Base-by-base conservation (phyloP, 2,113 vertebrate genomes). In the Hemibagrus wyckioides region DNA sequence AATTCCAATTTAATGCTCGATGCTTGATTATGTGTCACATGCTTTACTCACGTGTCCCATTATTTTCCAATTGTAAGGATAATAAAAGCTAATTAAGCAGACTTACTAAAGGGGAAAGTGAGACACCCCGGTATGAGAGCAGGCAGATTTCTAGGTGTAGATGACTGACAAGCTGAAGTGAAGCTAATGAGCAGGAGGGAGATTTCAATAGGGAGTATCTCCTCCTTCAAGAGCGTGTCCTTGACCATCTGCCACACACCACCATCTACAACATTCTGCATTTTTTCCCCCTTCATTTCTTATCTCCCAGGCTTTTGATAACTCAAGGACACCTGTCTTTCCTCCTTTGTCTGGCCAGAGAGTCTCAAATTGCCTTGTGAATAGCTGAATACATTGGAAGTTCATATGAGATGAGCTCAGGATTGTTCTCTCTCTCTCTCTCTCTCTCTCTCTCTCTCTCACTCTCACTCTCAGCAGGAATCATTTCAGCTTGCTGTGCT, bases 381-480 rank as follows among this genome's bases (percentile, higher is more conserved):
- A 59, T 44, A n/a, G 4, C 17, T 75, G 21, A 76, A 76, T 6
- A 36, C 69, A 44, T 59, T 83, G 61, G 61, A 67, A 28, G 41
- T 48, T 56, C 23, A 84, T 10, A 75, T 75, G 4, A 14, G 10
- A 48, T 73, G 69, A 8, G 30, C 17, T 71, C 67, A 71, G 36
- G 67, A 71, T 67, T 67, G 86, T 54, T 59, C 3, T 86, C 71
- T 86, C 30, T 84, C 65, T 86, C 30, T 82, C 88, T 90, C 82
- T 88, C 87, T 87, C 79, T 79, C 36, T 85, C 11, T 79, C 59
- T 91, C 82, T 75, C 52, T 82, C 83, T 86, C 86, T 88, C 69
- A 91, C 88, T 92, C 84, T 86, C 57, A 33, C 69, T 65, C 8
- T 28, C 25, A 63, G 14, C 28, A 63, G 28, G 28, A 63, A n/a